A percentile compares a stretch with the other conserved stretches of the same genome.
Evolutionary conservation across 2,888 invertebrate species (phyloP).

Genomic region (Tenthredo scrophulariae): DNA sequence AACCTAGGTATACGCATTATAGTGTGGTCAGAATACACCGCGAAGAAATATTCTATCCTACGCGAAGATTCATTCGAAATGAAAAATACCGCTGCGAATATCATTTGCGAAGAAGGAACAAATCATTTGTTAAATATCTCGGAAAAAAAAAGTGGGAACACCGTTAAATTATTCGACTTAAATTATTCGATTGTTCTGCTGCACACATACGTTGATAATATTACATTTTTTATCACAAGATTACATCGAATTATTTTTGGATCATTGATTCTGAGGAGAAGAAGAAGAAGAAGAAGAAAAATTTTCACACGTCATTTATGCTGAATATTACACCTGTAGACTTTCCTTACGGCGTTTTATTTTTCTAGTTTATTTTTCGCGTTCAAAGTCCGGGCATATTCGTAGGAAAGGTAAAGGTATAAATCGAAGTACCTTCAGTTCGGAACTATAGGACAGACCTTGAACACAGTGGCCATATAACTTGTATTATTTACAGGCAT

Average conservation of each 20-base stretch:
- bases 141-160: no score
- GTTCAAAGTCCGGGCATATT: neutral
- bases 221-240: no score
- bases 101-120: neutral
- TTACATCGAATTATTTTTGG: neutral
- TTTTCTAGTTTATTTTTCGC: neutral
- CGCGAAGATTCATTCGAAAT: neutral
- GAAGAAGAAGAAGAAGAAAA: neutral
- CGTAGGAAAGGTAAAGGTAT: neutral
- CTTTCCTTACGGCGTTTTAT: neutral
- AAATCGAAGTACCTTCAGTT: neutral
- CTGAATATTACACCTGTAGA: neutral
- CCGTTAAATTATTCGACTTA: no score
- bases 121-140: no score
- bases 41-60: neutral
- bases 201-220: no score
- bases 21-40: neutral
- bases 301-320: neutral
- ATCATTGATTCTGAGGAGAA: neutral
- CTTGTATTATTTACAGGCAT: slow-evolving; percentile 3
- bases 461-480: slow-evolving; percentile 9
- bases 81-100: neutral
- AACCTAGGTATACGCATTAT: neutral
- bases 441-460: slow-evolving; percentile 8
- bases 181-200: no score